Conservation (phyloP, 2,888 invertebrate genomes). For the Drosophila formosana region DNA sequence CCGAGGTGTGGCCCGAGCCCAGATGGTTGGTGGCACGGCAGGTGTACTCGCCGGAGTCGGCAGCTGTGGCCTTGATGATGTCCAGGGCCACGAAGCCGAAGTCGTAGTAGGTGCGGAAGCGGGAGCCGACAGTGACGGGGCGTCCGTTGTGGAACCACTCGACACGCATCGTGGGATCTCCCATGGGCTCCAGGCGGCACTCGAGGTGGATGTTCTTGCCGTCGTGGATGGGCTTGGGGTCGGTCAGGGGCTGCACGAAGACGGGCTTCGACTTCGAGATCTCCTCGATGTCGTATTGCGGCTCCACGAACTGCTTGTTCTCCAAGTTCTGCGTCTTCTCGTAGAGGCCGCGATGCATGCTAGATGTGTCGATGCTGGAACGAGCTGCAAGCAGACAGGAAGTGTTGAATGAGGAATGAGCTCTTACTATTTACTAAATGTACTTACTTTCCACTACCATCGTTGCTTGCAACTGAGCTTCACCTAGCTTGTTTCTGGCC, state of each 20-base stretch:
- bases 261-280: constrained; percentile 97
- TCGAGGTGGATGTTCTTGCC: constrained; percentile 96
- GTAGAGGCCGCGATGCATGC: constrained; percentile 94
- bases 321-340: constrained; percentile 96
- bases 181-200: constrained; percentile 96
- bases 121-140: constrained; percentile 94
- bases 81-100: constrained; percentile 99
- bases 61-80: constrained; percentile 96
- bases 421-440: no score
- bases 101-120: constrained; percentile 97
- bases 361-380: constrained; percentile 94
- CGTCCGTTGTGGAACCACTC: constrained; percentile 98
- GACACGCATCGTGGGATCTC: constrained; percentile 97
- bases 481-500: constrained; percentile 95
- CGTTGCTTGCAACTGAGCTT: constrained; percentile 92
- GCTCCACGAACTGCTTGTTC: constrained; percentile 93
- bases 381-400: constrained; percentile 87
- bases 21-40: constrained; percentile 96
- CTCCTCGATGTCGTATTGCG: constrained; percentile 95
- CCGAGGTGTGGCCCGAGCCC: constrained; percentile 96
- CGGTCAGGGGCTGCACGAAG: constrained; percentile 94
- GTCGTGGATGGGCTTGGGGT: constrained; percentile 93
- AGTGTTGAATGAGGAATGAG: background rate
- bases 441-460: constrained; percentile 96
- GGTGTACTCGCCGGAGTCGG: constrained; percentile 98